Percentiles rank a stretch among this genome's conserved stretches.
Evolutionary conservation across 2,888 invertebrate species (phyloP).

Genomic region (Philhelius pedissequus): DNA sequence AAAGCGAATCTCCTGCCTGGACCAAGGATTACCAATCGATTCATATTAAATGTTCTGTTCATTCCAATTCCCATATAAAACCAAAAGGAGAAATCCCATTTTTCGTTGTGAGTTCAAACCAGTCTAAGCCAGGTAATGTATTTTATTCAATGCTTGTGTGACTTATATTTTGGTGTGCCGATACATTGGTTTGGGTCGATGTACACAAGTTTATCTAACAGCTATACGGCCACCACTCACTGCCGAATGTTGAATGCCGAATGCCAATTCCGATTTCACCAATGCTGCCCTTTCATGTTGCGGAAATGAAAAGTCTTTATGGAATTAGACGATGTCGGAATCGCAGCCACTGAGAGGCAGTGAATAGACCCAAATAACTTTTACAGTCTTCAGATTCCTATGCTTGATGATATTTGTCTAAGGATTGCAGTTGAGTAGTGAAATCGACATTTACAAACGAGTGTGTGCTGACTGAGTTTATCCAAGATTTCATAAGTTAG

Average conservation of each 20-base stretch:
- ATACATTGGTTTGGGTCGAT: constrained; percentile 24
- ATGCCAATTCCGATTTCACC: too few species aligned
- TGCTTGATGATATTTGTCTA: constrained; percentile 15
- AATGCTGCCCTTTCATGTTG: background rate
- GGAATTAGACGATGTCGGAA: constrained; percentile 40
- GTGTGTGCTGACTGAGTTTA: constrained; percentile 22
- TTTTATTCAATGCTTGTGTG: constrained; percentile 23
- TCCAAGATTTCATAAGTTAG: constrained; percentile 50
- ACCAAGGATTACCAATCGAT: constrained; percentile 53
- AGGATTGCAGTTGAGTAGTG: background rate
- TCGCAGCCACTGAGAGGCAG: background rate
- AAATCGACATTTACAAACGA: constrained; percentile 23
- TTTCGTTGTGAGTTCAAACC: background rate
- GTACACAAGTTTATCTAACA: constrained; percentile 28
- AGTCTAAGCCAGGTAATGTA: constrained; percentile 17
- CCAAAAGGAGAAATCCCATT: background rate
- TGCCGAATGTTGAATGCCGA: too few species aligned
- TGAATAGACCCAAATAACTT: constrained; percentile 44
- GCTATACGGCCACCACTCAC: background rate
- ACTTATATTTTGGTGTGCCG: constrained; percentile 22
- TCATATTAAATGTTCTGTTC: constrained; percentile 50
- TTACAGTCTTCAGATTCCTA: constrained; percentile 28
- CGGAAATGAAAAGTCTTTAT: constrained; percentile 34
- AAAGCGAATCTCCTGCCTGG: background rate
- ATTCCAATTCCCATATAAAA: background rate